phyloP scores from a whole-genome alignment of 2,888 invertebrate genomes.

The Epistrophe grossulariae region DNA sequence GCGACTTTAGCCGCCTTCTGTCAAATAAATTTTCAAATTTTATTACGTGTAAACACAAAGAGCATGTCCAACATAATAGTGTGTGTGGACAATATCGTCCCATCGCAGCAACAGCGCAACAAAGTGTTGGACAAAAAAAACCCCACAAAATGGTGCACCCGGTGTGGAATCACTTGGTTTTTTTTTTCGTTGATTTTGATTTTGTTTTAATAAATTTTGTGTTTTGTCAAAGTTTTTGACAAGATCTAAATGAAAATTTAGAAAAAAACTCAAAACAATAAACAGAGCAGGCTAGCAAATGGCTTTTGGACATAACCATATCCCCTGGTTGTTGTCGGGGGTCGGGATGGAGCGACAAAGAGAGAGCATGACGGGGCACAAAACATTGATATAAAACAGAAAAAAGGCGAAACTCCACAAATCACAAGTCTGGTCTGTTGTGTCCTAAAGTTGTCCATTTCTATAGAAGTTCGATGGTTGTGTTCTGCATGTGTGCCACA shows the following conservation, averaged over 20 bases:
- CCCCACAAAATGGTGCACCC: constrained; percentile 8
- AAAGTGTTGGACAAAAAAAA: not conserved
- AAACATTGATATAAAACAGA: constrained; percentile 32
- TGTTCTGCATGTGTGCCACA: not conserved
- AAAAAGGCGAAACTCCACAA: constrained; percentile 64
- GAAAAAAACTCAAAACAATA: constrained; percentile 46
- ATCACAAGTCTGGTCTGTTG: constrained; percentile 44
- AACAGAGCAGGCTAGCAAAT: constrained; percentile 46
- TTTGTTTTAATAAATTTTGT: constrained; percentile 50
- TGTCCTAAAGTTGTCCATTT: constrained; percentile 26
- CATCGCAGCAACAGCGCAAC: not conserved
- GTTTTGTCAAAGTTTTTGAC: constrained; percentile 64
- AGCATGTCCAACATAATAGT: constrained; percentile 67
- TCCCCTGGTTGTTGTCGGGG: not conserved
- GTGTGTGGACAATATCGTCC: not conserved
- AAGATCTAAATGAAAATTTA: constrained; percentile 40
- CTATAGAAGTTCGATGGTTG: constrained; percentile 9
- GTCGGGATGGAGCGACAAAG: too few relatives aligned
- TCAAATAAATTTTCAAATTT: constrained; percentile 81
- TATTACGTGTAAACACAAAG: constrained; percentile 79
- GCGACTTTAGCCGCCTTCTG: constrained; percentile 24
- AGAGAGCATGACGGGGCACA: too few relatives aligned
- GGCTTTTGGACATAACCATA: not conserved
- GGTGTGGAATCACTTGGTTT: not conserved
- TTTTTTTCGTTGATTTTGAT: not conserved